These are phyloP conservation scores for Hipposideros armiger DNA, from an alignment of 2,113 vertebrate genomes.

Conservation along the genomic window DNA sequence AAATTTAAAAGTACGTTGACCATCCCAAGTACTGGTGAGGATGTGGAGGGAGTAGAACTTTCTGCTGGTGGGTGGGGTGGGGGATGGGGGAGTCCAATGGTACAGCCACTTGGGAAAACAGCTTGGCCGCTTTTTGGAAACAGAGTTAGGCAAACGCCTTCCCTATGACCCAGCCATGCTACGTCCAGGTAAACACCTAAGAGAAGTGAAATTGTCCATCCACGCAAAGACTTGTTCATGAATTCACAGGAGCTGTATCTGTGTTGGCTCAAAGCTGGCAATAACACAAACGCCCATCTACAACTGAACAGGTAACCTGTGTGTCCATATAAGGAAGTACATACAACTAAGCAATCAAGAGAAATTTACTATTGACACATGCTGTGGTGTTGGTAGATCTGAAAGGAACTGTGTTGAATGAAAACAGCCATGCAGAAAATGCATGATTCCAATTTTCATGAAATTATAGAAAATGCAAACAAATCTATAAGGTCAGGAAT, in stretches of 20 bases:
- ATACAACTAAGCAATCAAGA: not conserved
- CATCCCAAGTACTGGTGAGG: not conserved
- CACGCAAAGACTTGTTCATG: too few species aligned
- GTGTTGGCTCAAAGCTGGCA: too few species aligned
- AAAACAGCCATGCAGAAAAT: not conserved
- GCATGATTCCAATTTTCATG: not conserved
- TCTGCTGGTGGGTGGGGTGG: not conserved
- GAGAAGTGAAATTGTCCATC: too few species aligned
- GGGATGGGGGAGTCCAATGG: not conserved
- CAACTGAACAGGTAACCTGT: too few species aligned
- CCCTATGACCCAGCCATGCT: too few species aligned
- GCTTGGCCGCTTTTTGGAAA: not conserved
- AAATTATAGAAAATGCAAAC: too few species aligned
- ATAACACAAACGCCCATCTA: too few species aligned
- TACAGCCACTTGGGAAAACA: too few species aligned
- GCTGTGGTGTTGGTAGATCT: too few species aligned
- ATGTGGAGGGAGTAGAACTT: not conserved
- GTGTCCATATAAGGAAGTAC: not conserved
- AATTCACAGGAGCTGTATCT: too few species aligned
- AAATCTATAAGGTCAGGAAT: not conserved
- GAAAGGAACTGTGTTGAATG: not conserved
- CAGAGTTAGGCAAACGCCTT: not conserved
- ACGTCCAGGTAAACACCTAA: too few species aligned
- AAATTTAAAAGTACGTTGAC: not conserved
- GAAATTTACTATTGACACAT: not conserved